phyloP scores from a whole-genome alignment of 2,888 invertebrate genomes.

The Melanargia galathea region DNA sequence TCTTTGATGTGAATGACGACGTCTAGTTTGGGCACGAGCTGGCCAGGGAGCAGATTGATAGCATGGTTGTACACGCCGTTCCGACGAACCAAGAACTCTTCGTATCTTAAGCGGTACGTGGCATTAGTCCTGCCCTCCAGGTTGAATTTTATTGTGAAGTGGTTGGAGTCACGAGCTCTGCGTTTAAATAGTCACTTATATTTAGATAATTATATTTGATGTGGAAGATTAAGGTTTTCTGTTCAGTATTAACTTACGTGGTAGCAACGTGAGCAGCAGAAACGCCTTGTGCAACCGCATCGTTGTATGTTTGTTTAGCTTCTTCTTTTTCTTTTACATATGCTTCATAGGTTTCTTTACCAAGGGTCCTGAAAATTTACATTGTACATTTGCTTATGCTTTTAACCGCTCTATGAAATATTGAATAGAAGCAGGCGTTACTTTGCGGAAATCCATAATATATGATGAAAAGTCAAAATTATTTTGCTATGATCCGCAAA shows the following conservation, averaged over 20 bases:
- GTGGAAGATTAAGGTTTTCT: not conserved
- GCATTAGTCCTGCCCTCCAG: conserved; percentile 84
- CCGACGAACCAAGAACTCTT: conserved; percentile 85
- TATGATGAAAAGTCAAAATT: too few relatives aligned
- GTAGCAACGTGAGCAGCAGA: conserved; percentile 84
- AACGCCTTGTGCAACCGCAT: conserved; percentile 82
- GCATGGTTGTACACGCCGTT: conserved; percentile 86
- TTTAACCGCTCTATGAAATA: too few relatives aligned
- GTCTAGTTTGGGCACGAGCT: conserved; percentile 84
- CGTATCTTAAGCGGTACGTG: conserved; percentile 87
- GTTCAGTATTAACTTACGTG: conserved; percentile 51
- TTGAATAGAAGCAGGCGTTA: too few relatives aligned
- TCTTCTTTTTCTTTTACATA: conserved; percentile 85
- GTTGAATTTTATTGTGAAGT: conserved; percentile 86
- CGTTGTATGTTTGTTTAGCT: conserved; percentile 81
- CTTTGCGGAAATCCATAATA: too few relatives aligned
- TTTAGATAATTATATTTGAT: not conserved
- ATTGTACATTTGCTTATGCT: too few relatives aligned
- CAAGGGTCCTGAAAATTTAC: conserved; percentile 77
- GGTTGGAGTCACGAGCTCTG: conserved; percentile 86
- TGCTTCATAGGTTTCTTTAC: conserved; percentile 84
- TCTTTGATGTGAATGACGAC: conserved; percentile 86
- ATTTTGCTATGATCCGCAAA: too few relatives aligned
- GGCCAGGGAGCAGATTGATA: conserved; percentile 86
- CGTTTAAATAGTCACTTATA: conserved; percentile 17